A percentile compares a stretch with the other conserved stretches of the same genome.
Conservation (phyloP, 2,113 vertebrate genomes). For the Bubo scandiacus region DNA sequence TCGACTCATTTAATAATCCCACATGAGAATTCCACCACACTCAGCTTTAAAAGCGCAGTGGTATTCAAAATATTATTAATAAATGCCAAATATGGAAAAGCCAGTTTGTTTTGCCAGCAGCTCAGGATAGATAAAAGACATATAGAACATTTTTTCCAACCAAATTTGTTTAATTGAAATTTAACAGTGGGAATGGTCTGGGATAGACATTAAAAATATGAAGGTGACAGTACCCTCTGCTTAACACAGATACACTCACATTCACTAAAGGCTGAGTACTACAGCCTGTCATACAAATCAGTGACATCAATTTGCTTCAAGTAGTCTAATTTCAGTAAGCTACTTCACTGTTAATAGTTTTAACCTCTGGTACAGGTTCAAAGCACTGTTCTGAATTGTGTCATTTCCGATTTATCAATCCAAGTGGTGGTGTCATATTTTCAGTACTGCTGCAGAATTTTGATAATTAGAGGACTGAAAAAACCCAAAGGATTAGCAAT, state of each 20-base stretch:
- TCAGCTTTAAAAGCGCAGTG: constrained; percentile 80
- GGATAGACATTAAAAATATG: constrained; percentile 64
- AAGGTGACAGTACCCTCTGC: constrained; percentile 69
- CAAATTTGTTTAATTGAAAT: constrained; percentile 84
- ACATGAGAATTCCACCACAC: constrained; percentile 84
- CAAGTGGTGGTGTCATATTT: constrained; percentile 25
- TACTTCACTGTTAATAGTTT: constrained; percentile 70
- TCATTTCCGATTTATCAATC: constrained; percentile 45
- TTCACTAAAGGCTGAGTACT: constrained; percentile 33
- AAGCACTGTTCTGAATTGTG: constrained; percentile 44
- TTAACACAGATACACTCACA: constrained; percentile 16
- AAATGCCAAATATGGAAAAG: constrained; percentile 78
- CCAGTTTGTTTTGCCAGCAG: constrained; percentile 74
- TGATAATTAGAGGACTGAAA: constrained; percentile 7
- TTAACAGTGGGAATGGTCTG: constrained; percentile 76
- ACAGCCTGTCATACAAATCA: constrained; percentile 69
- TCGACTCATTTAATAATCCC: constrained; percentile 87
- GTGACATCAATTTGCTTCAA: constrained; percentile 68
- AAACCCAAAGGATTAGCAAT: neutral
- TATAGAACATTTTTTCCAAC: constrained; percentile 65
- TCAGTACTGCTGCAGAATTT: constrained; percentile 12
- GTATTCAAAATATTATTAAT: constrained; percentile 88
- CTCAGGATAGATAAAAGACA: constrained; percentile 73
- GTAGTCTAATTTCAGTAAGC: constrained; percentile 66
- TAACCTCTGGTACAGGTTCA: constrained; percentile 64